Conservation (phyloP, 2,113 vertebrate genomes). For the Argyrosomus japonicus region DNA sequence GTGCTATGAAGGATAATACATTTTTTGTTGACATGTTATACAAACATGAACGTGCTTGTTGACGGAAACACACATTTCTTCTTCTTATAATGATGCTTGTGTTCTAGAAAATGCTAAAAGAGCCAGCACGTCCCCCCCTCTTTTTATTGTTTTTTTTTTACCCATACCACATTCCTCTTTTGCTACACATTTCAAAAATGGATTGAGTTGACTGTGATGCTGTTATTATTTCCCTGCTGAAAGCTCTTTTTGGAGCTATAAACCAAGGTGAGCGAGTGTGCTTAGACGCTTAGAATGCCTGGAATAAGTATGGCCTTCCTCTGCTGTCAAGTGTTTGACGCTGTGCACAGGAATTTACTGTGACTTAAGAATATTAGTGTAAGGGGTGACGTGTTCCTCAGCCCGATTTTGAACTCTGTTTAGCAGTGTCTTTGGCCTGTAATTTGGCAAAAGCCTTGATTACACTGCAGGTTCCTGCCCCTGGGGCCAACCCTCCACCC, state of each 20-base stretch:
- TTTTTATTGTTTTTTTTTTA: conserved; percentile 14
- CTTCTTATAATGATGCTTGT: conserved; percentile 24
- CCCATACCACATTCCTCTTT: conserved; percentile 70
- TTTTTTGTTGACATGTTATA: conserved; percentile 45
- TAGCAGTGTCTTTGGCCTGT: conserved; percentile 69
- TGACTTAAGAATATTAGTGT: conserved; percentile 73
- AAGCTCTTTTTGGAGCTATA: conserved; percentile 60
- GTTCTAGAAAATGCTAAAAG: conserved; percentile 16
- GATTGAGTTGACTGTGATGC: conserved; percentile 53
- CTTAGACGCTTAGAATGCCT: conserved; percentile 45
- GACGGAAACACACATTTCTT: conserved; percentile 37
- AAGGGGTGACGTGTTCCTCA: conserved; percentile 72
- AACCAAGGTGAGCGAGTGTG: conserved; percentile 51
- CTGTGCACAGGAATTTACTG: conserved; percentile 67
- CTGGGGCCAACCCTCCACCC: conserved; percentile 5
- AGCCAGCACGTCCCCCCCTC: neutral
- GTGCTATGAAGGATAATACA: conserved; percentile 28
- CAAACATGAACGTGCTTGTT: conserved; percentile 25
- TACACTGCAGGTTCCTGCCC: conserved; percentile 66
- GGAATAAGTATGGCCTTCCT: conserved; percentile 52
- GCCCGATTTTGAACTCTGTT: conserved; percentile 69
- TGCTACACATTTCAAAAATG: conserved; percentile 68
- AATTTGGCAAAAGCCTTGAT: conserved; percentile 78
- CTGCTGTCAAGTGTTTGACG: conserved; percentile 53
- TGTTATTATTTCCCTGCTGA: conserved; percentile 72